Conservation (phyloP, 2,888 invertebrate species). For the Ditylenchus weischeri region DNA sequence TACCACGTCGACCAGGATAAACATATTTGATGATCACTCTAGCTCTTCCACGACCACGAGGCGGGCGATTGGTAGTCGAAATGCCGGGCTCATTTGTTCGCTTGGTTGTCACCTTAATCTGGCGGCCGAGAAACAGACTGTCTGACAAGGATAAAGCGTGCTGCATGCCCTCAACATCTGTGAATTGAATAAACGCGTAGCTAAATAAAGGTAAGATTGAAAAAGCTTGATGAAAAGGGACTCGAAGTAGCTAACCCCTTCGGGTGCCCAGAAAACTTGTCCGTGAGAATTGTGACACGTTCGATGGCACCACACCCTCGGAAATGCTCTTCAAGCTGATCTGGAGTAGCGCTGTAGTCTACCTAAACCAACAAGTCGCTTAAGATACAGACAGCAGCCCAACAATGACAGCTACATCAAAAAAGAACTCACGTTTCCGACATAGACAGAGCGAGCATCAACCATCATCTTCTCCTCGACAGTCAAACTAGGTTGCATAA, state of each 20-base stretch:
- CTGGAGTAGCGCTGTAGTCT: slow-evolving; percentile 96
- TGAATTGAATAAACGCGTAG: slow-evolving; percentile 98
- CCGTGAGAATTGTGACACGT: slow-evolving; percentile 95
- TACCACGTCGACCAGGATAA: slow-evolving; percentile 43
- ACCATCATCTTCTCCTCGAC: slow-evolving; percentile 96
- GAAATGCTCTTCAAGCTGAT: slow-evolving; percentile 95
- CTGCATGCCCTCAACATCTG: slow-evolving; percentile 92
- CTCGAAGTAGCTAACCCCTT: slow-evolving; percentile 70
- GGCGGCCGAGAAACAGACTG: slow-evolving; percentile 91
- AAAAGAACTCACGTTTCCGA: slow-evolving; percentile 62
- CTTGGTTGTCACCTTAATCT: slow-evolving; percentile 92
- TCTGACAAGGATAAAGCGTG: slow-evolving; percentile 98
- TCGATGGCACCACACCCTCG: slow-evolving; percentile 99
- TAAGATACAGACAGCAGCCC: background rate
- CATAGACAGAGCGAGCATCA: slow-evolving; percentile 89
- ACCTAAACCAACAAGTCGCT: slow-evolving; percentile 62
- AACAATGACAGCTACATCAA: background rate
- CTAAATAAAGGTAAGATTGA: slow-evolving; percentile 52
- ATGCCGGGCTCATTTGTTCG: slow-evolving; percentile 96
- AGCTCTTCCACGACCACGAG: slow-evolving; percentile 61
- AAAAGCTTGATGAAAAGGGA: background rate
- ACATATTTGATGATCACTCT: slow-evolving; percentile 51
- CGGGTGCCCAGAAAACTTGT: slow-evolving; percentile 97
- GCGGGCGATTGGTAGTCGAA: slow-evolving; percentile 82
- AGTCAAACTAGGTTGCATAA: slow-evolving; percentile 65